Base-by-base conservation (phyloP, 2,888 invertebrate species). In the Myathropa florea region DNA sequence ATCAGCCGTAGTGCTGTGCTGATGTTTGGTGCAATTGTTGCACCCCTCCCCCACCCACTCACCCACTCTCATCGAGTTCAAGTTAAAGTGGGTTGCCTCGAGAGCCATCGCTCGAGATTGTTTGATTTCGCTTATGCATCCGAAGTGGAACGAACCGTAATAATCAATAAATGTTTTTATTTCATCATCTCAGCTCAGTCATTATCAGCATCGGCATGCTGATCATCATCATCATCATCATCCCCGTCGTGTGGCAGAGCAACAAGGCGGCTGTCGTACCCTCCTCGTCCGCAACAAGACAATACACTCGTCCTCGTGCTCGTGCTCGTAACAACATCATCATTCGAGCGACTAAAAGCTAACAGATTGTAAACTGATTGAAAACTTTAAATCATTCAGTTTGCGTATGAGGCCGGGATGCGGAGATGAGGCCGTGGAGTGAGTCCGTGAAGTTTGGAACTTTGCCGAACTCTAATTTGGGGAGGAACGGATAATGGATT, bases 151-250 rank as follows among this genome's bases (percentile, higher is more conserved):
- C 78, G 46, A 33, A 78, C 64, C 70, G 61, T 71, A 73, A 82
- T 86, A 86, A 86, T 86, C 85, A 78, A 86, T 86, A 78, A 78
- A 82, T 78, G 82, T 82, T 86, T 86, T 82, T 70, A 86, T 78
- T 82, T 64, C 82, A 86, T 86, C 82, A 78, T 65, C 70, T 57
- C 60, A 55, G 33, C 10, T 33, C 12, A 33, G n/a, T 33, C 33
- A 33, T 78, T 72, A 72, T 83, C 83, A 72, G 71, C 65, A 72
- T 83, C 83, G 67, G 71, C 65, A 65, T 64, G 26, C 4, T 3
- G 30, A 33, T 26, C 59, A 28, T 24, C 30, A 23, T n/a, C n/a
- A 21, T 24, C 28, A 4, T 67, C 65, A 65, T 67, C 57, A 18
- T 60, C 12, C 33, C 33, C 68, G 28, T 26, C 68, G 21, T 73